Evolutionary conservation across 2,888 invertebrate species (phyloP).

Genomic region (Cephus rjabovi): DNA sequence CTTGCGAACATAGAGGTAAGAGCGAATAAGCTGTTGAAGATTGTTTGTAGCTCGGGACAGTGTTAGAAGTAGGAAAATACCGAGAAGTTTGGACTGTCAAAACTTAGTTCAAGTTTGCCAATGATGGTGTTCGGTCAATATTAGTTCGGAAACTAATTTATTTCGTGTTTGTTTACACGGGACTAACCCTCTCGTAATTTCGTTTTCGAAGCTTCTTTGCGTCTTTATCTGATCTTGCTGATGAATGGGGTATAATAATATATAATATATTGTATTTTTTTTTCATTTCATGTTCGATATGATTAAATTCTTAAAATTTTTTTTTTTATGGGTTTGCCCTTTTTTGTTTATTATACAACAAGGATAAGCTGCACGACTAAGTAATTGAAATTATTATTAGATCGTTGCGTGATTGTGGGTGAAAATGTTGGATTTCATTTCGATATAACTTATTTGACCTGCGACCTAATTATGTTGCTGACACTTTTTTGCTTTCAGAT

Average conservation of each 20-base stretch:
- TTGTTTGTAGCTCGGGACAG: background rate
- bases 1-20: background rate
- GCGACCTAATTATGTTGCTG: background rate
- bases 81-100: background rate
- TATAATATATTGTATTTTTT: background rate
- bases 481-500: background rate
- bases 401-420: background rate
- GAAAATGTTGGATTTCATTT: background rate
- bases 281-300: background rate
- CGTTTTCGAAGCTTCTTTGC: background rate
- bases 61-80: background rate
- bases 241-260: background rate
- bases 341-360: background rate
- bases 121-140: constrained; percentile 9
- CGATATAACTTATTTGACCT: background rate
- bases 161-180: constrained; percentile 13
- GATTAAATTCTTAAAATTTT: background rate
- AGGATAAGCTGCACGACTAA: background rate
- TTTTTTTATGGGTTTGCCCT: background rate
- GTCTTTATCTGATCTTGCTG: background rate
- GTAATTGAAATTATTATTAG: background rate
- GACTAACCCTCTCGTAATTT: constrained; percentile 7
- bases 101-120: background rate
- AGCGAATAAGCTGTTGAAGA: background rate
- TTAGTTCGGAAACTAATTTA: constrained; percentile 20